A percentile compares a stretch with the other conserved stretches of the same genome.
These are phyloP conservation scores for Mizuhopecten yessoensis DNA, from an alignment of 1,140 invertebrate species.

Conservation along the genomic window DNA sequence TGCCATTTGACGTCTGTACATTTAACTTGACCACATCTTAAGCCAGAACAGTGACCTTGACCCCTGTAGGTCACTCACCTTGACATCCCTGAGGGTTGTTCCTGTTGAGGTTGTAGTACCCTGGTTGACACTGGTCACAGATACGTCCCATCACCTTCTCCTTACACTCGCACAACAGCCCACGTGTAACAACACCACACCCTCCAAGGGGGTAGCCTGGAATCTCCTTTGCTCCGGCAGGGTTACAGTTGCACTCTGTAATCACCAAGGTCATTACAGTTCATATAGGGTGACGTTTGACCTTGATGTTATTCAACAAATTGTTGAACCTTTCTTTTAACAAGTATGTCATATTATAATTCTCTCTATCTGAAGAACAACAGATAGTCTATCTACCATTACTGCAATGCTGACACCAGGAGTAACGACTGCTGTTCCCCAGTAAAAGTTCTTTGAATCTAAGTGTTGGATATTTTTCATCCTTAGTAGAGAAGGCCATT, in stretches of 20 bases:
- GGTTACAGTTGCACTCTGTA: constrained; percentile 97
- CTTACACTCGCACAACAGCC: constrained; percentile 97
- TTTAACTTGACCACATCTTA: neutral
- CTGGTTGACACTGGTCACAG: constrained; percentile 94
- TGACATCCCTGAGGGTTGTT: constrained; percentile 96
- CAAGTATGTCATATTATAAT: no score
- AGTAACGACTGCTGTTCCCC: no score
- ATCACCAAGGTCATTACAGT: neutral
- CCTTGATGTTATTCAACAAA: neutral
- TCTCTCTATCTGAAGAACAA: no score
- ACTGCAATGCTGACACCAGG: no score
- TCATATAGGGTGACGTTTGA: no score
- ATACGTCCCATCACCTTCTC: constrained; percentile 96
- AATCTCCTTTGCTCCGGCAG: constrained; percentile 96
- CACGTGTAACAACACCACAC: constrained; percentile 85
- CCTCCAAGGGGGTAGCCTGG: constrained; percentile 86
- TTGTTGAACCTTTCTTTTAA: neutral
- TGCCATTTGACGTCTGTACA: no score
- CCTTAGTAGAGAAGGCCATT: no score
- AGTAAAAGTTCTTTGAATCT: no score
- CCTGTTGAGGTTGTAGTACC: constrained; percentile 96
- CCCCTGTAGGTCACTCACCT: constrained; percentile 84
- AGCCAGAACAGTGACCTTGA: neutral
- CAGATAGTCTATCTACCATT: no score
- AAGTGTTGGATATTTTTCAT: no score